Evolutionary conservation across 2,113 vertebrate species (phyloP).

Genomic region (rat (Rattus norvegicus)): DNA sequence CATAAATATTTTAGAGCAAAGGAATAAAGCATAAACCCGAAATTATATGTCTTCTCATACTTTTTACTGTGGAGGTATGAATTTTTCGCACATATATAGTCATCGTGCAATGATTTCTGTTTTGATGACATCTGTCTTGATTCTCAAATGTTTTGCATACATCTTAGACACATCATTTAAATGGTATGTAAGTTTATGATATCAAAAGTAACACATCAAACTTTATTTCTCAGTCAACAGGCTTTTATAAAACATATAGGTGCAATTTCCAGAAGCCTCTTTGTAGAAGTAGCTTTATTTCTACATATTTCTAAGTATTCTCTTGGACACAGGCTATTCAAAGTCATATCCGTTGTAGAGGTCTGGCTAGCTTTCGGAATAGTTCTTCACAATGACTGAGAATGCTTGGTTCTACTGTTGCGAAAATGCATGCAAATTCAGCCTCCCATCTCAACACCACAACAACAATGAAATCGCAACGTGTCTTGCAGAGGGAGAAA

Average conservation of each 20-base stretch:
- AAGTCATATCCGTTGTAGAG: background rate
- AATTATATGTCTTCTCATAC: conserved; percentile 25
- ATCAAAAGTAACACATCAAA: conserved; percentile 34
- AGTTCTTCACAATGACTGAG: background rate
- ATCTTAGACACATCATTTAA: conserved; percentile 43
- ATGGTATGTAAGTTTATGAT: background rate
- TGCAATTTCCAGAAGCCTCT: background rate
- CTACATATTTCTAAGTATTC: conserved; percentile 1
- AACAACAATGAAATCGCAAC: background rate
- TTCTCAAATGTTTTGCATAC: conserved; percentile 53
- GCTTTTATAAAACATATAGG: background rate
- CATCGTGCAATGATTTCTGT: conserved; percentile 37
- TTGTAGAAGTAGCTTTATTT: background rate
- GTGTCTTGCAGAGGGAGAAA: background rate
- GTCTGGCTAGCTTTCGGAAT: background rate
- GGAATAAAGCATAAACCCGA: conserved; percentile 19
- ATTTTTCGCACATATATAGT: conserved; percentile 43
- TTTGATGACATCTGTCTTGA: conserved; percentile 39
- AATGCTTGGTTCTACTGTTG: background rate
- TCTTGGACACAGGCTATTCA: background rate
- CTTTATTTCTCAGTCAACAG: conserved; percentile 19
- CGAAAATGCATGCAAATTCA: background rate
- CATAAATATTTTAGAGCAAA: conserved; percentile 51
- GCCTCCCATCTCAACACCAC: too few species aligned
- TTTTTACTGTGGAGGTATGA: background rate